phyloP scores from a whole-genome alignment of 2,888 invertebrate species.

The Orthosia incerta region DNA sequence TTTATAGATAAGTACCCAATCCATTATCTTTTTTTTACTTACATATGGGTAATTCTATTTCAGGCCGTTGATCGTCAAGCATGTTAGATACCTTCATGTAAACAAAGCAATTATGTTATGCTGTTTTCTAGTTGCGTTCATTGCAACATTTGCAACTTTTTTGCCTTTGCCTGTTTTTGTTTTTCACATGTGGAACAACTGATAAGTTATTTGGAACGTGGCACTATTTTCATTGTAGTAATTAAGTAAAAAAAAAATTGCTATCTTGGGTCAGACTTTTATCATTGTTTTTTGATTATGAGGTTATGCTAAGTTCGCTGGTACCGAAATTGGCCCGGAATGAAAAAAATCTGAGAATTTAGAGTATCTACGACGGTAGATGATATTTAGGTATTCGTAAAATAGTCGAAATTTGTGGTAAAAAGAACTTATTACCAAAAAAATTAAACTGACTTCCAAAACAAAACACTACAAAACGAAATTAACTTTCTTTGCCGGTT shows the following conservation, averaged over 20 bases:
- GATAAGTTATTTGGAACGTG: conserved; percentile 51
- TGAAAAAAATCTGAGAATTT: background rate
- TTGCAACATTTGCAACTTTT: conserved; percentile 44
- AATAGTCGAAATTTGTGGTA: too few species aligned
- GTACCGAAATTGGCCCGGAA: background rate
- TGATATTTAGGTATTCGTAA: too few species aligned
- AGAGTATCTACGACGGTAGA: background rate
- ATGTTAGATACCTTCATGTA: background rate
- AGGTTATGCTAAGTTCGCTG: background rate
- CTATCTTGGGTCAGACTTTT: conserved; percentile 35
- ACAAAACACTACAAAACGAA: too few species aligned
- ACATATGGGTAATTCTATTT: too few species aligned
- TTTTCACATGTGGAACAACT: conserved; percentile 21
- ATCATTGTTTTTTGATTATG: conserved; percentile 8
- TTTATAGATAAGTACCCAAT: too few species aligned
- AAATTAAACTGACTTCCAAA: too few species aligned
- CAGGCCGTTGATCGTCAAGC: background rate
- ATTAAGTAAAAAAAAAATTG: background rate
- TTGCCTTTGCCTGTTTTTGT: conserved; percentile 39
- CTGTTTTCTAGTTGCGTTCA: conserved; percentile 57
- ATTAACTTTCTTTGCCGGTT: too few species aligned
- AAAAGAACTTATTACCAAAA: too few species aligned
- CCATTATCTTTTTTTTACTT: too few species aligned
- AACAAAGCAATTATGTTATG: conserved; percentile 49
- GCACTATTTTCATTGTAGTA: conserved; percentile 11